Conservation (phyloP, 1,140 invertebrate genomes). For the Drosophila oshimai region DNA sequence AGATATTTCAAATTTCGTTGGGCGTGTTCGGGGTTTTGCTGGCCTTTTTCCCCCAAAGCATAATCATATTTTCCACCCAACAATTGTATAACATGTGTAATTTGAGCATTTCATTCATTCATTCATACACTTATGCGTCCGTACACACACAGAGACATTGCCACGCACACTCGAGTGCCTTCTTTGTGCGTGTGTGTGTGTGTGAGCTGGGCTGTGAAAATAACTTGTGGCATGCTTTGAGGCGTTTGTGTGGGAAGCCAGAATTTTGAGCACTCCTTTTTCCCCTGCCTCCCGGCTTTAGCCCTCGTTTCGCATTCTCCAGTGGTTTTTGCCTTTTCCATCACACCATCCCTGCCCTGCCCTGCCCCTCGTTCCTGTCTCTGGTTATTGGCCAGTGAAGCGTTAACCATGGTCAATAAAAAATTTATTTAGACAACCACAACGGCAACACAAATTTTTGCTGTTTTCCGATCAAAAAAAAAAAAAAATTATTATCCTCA, state of each 20-base stretch:
- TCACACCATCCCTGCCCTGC: neutral
- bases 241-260: conserved; percentile 51
- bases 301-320: conserved; percentile 23
- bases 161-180: conserved; percentile 11
- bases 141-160: conserved; percentile 3
- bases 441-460: conserved; percentile 56
- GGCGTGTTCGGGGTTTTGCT: conserved; percentile 6
- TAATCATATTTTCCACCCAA: conserved; percentile 69
- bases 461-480: conserved; percentile 58
- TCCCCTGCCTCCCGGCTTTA: too few species aligned
- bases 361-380: conserved; percentile 3
- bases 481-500: conserved; percentile 27
- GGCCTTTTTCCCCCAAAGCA: conserved; percentile 36
- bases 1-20: conserved; percentile 21
- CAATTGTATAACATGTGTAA: conserved; percentile 78
- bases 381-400: conserved; percentile 70
- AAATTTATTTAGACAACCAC: conserved; percentile 79
- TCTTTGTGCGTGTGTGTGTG: conserved; percentile 12
- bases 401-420: conserved; percentile 80
- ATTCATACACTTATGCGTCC: conserved; percentile 52
- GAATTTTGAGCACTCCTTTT: conserved; percentile 28
- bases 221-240: conserved; percentile 77
- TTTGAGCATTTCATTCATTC: conserved; percentile 69
- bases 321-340: conserved; percentile 63
- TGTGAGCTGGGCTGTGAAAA: conserved; percentile 52